Conservation (phyloP, 1,140 invertebrate species). For the Neodiprion virginianus region DNA sequence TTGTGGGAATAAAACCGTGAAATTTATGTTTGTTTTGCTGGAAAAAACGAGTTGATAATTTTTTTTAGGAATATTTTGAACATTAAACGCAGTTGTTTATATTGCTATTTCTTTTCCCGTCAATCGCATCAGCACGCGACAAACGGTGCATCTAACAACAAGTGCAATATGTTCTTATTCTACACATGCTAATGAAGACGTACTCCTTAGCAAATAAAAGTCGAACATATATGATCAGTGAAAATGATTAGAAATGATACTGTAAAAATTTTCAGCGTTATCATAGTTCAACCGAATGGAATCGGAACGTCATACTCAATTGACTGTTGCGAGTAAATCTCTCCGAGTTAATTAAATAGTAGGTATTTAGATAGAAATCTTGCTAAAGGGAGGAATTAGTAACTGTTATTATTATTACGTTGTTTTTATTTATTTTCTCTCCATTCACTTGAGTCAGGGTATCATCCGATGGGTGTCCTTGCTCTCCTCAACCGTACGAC, state of each 20-base stretch:
- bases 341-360: background rate
- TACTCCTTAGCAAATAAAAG: background rate
- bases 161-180: background rate
- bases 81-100: background rate
- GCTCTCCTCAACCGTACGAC: background rate
- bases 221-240: too few species aligned
- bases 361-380: background rate
- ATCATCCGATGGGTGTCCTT: background rate
- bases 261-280: background rate
- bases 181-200: background rate
- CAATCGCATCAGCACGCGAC: background rate
- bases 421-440: background rate
- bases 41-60: too few species aligned
- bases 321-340: background rate
- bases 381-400: background rate
- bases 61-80: too few species aligned
- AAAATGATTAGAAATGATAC: too few species aligned
- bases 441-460: background rate
- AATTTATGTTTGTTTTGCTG: too few species aligned
- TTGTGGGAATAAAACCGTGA: too few species aligned
- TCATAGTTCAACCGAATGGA: background rate
- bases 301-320: background rate
- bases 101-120: background rate
- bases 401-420: background rate
- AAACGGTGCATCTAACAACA: background rate